phyloP scores from a whole-genome alignment of 2,797 vertebrate genomes.

The Lophius americanus region DNA sequence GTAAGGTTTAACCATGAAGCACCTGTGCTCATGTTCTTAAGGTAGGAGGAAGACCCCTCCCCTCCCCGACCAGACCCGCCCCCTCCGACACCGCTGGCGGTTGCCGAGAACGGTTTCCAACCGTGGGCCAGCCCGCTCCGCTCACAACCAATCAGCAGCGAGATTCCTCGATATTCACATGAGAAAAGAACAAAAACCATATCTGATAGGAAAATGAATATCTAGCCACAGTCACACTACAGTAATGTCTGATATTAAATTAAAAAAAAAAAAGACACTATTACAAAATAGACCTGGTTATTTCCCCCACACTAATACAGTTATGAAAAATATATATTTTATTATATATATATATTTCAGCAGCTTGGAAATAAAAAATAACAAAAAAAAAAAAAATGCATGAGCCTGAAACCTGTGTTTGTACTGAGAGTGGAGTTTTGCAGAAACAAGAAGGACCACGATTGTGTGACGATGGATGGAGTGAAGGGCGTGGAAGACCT shows the following conservation, averaged over 20 bases:
- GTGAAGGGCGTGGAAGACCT: constrained; percentile 73
- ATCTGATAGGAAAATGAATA: constrained; percentile 73
- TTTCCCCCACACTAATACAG: constrained; percentile 85
- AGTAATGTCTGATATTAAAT: constrained; percentile 97
- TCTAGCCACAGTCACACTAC: constrained; percentile 94
- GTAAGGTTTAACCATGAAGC: constrained; percentile 91
- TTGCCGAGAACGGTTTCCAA: constrained; percentile 88
- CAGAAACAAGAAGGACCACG: constrained; percentile 14
- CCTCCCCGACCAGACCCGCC: constrained; percentile 23
- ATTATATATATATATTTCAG: constrained; percentile 81
- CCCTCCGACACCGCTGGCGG: constrained; percentile 88
- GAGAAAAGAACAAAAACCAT: constrained; percentile 52
- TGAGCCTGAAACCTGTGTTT: constrained; percentile 86
- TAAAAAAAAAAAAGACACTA: constrained; percentile 77
- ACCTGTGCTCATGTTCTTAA: constrained; percentile 90
- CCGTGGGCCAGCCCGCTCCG: constrained; percentile 80
- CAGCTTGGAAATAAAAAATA: constrained; percentile 87
- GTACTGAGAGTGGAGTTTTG: constrained; percentile 81
- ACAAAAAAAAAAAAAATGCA: constrained; percentile 79
- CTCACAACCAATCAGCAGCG: constrained; percentile 83
- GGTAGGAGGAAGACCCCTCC: constrained; percentile 76
- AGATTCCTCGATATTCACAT: constrained; percentile 86
- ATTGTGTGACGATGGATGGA: constrained; percentile 35
- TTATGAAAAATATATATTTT: constrained; percentile 86
- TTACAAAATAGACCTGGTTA: constrained; percentile 93